These are phyloP conservation scores for Meiosimyza platycephala DNA, from an alignment of 2,888 invertebrate genomes.

Conservation along the genomic window DNA sequence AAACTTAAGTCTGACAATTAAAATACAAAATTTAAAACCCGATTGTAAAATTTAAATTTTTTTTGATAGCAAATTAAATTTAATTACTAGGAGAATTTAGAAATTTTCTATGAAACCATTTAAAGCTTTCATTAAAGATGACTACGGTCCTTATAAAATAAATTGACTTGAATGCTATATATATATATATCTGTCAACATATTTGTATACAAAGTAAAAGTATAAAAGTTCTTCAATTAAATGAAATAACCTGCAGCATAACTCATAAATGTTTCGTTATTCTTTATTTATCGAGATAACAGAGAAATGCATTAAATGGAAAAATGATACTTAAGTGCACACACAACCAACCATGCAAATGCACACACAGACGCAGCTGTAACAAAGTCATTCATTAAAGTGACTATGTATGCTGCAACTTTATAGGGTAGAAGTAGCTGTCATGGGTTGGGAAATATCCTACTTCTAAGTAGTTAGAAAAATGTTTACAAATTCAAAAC, in stretches of 20 bases:
- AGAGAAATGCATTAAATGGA: background rate
- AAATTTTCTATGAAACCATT: no score
- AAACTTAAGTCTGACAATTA: no score
- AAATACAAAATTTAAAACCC: no score
- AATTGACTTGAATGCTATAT: background rate
- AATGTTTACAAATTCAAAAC: no score
- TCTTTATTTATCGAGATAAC: background rate
- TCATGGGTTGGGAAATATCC: no score
- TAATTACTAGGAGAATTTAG: no score
- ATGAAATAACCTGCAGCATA: conserved; percentile 21
- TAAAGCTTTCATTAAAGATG: no score
- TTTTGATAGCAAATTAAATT: no score
- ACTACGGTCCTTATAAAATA: background rate
- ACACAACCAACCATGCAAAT: background rate
- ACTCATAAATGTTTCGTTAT: conserved; percentile 12
- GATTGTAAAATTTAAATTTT: no score
- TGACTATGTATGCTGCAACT: no score
- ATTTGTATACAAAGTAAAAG: background rate
- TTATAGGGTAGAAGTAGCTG: no score
- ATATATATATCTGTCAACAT: background rate
- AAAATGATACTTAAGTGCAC: conserved; percentile 26
- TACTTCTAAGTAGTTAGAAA: no score
- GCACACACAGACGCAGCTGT: background rate
- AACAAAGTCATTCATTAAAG: background rate
- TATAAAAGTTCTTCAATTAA: conserved; percentile 8